phyloP scores from a whole-genome alignment of 2,113 vertebrate species.

The Cygnus atratus region DNA sequence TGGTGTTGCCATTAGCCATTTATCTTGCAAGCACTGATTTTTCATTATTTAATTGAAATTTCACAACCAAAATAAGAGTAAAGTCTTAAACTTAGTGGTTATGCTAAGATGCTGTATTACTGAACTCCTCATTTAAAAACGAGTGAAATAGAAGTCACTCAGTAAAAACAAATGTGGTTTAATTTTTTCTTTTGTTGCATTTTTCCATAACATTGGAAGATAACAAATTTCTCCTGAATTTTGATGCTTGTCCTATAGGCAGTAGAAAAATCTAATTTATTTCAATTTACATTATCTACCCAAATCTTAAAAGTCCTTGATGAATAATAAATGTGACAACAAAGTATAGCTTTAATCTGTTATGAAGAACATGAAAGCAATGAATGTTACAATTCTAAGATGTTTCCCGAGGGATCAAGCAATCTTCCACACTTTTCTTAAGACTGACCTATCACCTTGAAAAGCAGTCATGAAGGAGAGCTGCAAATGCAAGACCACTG shows the following conservation, averaged over 20 bases:
- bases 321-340: slow-evolving; percentile 68
- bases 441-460: slow-evolving; percentile 80
- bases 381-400: slow-evolving; percentile 62
- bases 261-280: slow-evolving; percentile 53
- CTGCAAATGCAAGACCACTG: slow-evolving; percentile 70
- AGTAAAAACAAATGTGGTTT: background rate
- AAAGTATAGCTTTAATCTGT: slow-evolving; percentile 63
- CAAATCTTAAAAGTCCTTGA: slow-evolving; percentile 71
- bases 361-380: slow-evolving; percentile 68
- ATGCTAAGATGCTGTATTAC: background rate
- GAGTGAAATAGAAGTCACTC: background rate
- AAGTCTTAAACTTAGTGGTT: background rate
- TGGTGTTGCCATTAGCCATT: background rate
- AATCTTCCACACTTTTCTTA: slow-evolving; percentile 57
- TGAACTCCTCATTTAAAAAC: background rate
- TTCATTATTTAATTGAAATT: background rate
- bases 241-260: background rate
- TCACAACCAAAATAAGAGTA: background rate
- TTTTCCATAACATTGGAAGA: background rate
- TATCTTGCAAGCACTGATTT: background rate
- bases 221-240: slow-evolving; percentile 1
- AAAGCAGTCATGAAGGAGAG: slow-evolving; percentile 65
- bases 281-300: slow-evolving; percentile 58
- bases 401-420: slow-evolving; percentile 70
- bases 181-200: background rate